Conservation (phyloP, 2,797 vertebrate species). For the Antrozous pallidus region DNA sequence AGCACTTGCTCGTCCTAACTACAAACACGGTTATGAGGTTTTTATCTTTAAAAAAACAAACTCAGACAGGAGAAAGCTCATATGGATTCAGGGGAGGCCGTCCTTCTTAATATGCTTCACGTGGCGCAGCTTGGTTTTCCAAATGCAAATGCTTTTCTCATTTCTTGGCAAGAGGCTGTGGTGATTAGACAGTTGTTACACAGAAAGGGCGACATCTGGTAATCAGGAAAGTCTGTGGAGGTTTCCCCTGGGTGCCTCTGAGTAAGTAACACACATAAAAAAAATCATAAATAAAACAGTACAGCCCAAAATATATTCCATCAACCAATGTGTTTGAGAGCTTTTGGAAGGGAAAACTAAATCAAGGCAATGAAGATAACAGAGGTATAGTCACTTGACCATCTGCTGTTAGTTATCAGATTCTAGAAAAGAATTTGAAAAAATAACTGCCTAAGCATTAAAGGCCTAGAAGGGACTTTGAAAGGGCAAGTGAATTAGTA, state of each 20-base stretch:
- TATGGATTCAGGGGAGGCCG: conserved; percentile 57
- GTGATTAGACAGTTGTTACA: conserved; percentile 15
- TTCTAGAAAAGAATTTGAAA: background rate
- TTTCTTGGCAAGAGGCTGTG: conserved; percentile 29
- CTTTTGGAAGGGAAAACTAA: background rate
- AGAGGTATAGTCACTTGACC: background rate
- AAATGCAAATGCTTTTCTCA: conserved; percentile 65
- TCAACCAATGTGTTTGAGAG: background rate
- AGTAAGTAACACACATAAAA: background rate
- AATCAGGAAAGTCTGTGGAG: conserved; percentile 41
- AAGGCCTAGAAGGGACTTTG: background rate
- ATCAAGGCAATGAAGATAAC: background rate
- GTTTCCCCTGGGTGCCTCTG: conserved; percentile 9
- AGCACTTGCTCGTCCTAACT: conserved; percentile 76
- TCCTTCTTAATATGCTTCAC: background rate
- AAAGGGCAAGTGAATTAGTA: background rate
- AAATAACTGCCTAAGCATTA: background rate
- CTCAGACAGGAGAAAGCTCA: conserved; percentile 68
- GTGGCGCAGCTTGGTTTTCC: conserved; percentile 57
- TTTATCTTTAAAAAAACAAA: conserved; percentile 83
- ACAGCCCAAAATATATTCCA: background rate
- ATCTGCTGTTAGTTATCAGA: background rate
- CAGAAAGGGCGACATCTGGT: background rate
- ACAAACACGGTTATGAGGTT: conserved; percentile 73
- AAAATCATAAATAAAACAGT: background rate